Percentiles rank a stretch among this genome's conserved stretches.
Conservation (phyloP, 2,113 vertebrate species). For the Pseudopodoces humilis region DNA sequence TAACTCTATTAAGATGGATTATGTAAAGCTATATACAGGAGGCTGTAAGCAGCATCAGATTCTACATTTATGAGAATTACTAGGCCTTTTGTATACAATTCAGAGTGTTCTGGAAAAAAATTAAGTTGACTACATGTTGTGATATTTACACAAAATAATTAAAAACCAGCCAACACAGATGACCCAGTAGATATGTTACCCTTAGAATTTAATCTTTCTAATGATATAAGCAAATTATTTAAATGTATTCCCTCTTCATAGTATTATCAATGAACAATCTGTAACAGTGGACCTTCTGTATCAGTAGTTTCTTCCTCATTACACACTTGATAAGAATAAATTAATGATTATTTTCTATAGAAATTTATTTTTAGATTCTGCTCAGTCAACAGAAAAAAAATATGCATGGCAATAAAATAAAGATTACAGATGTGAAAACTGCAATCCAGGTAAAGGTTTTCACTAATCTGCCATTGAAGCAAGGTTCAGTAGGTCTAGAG, state of each 20-base stretch:
- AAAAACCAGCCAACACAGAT: not conserved
- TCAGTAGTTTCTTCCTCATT: not conserved
- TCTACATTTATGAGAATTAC: not conserved
- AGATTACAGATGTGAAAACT: not conserved
- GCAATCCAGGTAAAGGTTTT: not conserved
- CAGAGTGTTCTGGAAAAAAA: not conserved
- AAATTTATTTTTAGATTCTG: not conserved
- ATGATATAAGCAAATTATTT: not conserved
- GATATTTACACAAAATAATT: not conserved
- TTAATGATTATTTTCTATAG: not conserved
- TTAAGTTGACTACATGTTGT: not conserved
- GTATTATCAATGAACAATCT: not conserved
- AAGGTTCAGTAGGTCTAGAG: not conserved
- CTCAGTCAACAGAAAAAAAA: not conserved
- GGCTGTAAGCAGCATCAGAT: not conserved
- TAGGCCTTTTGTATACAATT: not conserved
- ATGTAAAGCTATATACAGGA: not conserved
- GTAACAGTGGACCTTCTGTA: not conserved
- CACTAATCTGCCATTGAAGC: not conserved
- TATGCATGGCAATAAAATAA: not conserved
- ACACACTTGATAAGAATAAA: not conserved
- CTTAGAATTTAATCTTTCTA: not conserved
- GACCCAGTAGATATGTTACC: not conserved
- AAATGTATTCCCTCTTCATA: not conserved
- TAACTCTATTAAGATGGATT: not conserved